Conservation (phyloP, 2,113 vertebrate genomes). For the Podarcis muralis region DNA sequence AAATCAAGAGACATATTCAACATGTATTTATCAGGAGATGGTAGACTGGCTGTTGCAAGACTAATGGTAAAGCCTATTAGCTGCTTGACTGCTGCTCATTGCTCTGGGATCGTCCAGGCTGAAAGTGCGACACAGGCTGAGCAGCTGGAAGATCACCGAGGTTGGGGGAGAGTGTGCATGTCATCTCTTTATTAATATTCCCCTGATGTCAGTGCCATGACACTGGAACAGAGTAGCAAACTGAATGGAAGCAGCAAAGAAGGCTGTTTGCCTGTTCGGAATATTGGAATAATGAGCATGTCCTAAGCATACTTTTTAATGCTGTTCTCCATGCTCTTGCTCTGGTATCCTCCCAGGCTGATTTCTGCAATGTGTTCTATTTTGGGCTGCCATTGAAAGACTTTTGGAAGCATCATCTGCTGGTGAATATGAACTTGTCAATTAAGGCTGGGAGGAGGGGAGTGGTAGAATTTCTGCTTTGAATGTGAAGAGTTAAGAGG, state of each 20-base stretch:
- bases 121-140: not conserved
- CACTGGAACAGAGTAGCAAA: not conserved
- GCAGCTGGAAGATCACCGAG: not conserved
- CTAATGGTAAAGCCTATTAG: not conserved
- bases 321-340: not conserved
- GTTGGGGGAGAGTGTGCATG: not conserved
- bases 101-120: not conserved
- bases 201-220: not conserved
- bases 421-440: too few species aligned
- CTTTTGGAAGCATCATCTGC: too few species aligned
- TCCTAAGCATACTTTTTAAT: not conserved
- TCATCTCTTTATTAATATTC: not conserved
- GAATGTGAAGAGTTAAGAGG: too few species aligned
- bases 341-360: not conserved
- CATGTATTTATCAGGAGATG: not conserved
- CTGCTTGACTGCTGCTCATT: not conserved
- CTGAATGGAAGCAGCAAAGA: not conserved
- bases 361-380: not conserved
- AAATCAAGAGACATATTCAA: not conserved
- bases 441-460: too few species aligned
- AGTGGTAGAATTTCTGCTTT: too few species aligned
- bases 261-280: accelerated
- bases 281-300: not conserved
- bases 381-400: too few species aligned
- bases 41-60: not conserved